A percentile compares a stretch with the other conserved stretches of the same genome.
These are phyloP conservation scores for Mythimna impura DNA, from an alignment of 2,888 invertebrate genomes.

Conservation along the genomic window DNA sequence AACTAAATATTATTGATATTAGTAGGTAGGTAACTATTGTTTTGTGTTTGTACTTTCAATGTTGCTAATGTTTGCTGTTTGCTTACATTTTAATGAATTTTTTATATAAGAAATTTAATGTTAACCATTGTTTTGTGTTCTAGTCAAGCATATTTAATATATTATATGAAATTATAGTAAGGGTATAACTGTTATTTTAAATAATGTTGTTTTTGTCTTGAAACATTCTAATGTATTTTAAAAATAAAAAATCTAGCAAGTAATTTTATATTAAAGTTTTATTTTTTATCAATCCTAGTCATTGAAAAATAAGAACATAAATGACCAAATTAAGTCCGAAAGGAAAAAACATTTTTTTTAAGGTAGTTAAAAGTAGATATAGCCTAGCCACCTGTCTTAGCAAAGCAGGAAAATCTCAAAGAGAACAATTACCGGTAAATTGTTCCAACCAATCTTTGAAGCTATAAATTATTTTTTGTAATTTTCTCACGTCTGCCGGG, in stretches of 20 bases:
- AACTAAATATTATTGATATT: constrained; percentile 20
- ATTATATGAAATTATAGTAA: constrained; percentile 5
- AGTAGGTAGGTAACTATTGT: constrained; percentile 11
- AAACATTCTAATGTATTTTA: constrained; percentile 30
- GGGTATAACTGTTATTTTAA: not conserved
- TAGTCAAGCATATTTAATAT: constrained; percentile 64
- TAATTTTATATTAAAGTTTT: constrained; percentile 13
- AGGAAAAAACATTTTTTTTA: not conserved
- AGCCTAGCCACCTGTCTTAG: not conserved
- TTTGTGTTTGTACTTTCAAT: constrained; percentile 1
- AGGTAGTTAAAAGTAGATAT: not conserved
- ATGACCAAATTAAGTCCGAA: not conserved
- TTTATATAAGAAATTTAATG: constrained; percentile 16
- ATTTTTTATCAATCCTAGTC: not conserved
- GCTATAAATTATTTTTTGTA: constrained; percentile 77
- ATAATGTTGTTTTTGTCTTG: constrained; percentile 14
- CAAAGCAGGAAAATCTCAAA: constrained; percentile 56
- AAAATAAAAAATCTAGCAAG: not conserved
- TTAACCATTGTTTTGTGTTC: constrained; percentile 63
- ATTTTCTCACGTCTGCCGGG: constrained; percentile 77
- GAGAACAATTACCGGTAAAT: constrained; percentile 73
- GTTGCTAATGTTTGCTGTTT: constrained; percentile 43
- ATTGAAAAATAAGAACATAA: not conserved
- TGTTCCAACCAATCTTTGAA: constrained; percentile 83
- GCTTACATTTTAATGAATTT: constrained; percentile 4